These are phyloP conservation scores for Pithys albifrons DNA, from an alignment of 2,113 vertebrate genomes.

Conservation along the genomic window DNA sequence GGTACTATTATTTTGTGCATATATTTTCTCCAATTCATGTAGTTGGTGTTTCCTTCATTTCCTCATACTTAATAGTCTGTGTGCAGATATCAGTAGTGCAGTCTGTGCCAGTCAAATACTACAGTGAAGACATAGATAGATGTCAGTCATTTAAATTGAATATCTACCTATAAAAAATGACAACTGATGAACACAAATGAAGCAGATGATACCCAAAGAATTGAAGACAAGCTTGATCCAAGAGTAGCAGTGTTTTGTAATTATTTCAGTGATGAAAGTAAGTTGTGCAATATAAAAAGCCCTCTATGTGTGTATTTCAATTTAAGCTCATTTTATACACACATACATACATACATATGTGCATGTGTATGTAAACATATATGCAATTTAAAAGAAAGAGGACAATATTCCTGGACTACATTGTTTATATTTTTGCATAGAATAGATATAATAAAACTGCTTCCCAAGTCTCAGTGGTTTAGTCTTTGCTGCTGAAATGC, in stretches of 20 bases:
- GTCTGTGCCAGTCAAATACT: not conserved
- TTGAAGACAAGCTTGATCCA: conserved; percentile 16
- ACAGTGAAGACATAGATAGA: conserved; percentile 27
- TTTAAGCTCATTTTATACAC: not conserved
- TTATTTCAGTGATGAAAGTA: conserved; percentile 27
- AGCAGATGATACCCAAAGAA: conserved; percentile 36
- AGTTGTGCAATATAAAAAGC: not conserved
- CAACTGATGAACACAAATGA: conserved; percentile 30
- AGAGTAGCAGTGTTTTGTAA: conserved; percentile 1
- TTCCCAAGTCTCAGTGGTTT: conserved; percentile 38
- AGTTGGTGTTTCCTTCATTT: not conserved
- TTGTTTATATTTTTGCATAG: conserved; percentile 22
- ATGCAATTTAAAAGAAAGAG: not conserved
- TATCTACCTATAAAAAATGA: conserved; percentile 51
- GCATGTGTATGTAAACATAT: not conserved
- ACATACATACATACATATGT: fast-evolving
- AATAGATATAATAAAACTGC: conserved; percentile 43
- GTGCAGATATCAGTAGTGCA: not conserved
- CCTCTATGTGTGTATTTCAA: not conserved
- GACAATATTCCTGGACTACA: not conserved
- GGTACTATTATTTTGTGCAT: not conserved
- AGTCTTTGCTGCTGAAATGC: conserved; percentile 6
- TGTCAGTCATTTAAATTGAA: conserved; percentile 48
- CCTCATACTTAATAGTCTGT: conserved; percentile 4
- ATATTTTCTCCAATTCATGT: not conserved